Evolutionary conservation across 2,888 invertebrate species (phyloP), one percentile per base, ranked within the genome.

Genomic region (Drosophila barbarae): DNA sequence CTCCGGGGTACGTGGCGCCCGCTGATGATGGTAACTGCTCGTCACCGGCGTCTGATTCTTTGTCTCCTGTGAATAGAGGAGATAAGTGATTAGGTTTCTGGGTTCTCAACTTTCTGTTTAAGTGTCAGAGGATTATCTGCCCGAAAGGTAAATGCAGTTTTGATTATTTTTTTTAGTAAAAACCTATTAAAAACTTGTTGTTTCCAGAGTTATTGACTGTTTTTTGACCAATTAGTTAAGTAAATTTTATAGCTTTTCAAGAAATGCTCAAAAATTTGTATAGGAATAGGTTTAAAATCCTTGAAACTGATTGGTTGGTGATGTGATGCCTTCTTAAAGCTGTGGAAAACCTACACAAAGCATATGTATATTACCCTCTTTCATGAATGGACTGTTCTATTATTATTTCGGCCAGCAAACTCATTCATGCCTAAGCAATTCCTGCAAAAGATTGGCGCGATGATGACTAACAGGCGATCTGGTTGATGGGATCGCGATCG

Each of bases 1-100:
- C 61, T 89, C 89, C 2, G 90, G 89, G 0, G 89, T 89, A 21
- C 89, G 84, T 4, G 89, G 89, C 15, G 89, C 88, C 26, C 89
- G 84, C 74, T 89, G 90, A 66, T 89, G 89, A 32, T 88, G 88
- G 39, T 87, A 87, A 61, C 75, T 85, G 52, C 76, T 82, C 7
- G 78, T 85, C 32, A 79, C 79, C 30, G 81, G 77, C 30, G 76
- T 79, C 28, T 87, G 83, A 10, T 83, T 80, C 57, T 88, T 87
- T 3, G 85, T 82, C 64, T 88, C 88, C 88, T 88, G 50, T 4
- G 13, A 49, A 55, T 21, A 39, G 10, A 12, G 18, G 12, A 1
- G 9, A 21, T 12, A 1, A 21, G 21, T 39, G 10, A 21, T 21
- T 1, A 21, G 39, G 5, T 23, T 23, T 23, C 23, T 23, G 23